Conservation (phyloP, 2,888 invertebrate species). For the Glomeris marginata region DNA sequence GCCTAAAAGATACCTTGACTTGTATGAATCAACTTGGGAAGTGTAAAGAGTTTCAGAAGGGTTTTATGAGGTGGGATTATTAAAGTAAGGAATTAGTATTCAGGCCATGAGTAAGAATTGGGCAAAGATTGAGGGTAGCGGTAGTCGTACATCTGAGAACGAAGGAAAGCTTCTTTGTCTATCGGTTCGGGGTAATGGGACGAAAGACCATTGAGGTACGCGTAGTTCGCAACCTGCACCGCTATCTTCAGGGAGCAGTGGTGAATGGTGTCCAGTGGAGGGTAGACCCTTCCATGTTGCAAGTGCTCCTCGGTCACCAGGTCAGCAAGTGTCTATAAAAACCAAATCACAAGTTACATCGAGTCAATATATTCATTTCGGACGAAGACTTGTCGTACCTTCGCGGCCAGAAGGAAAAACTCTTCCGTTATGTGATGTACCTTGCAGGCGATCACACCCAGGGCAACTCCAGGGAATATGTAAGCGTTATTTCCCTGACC, state of each 20-base stretch:
- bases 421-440: constrained; percentile 45
- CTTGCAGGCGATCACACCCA: constrained; percentile 82
- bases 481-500: constrained; percentile 98
- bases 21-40: too few relatives aligned
- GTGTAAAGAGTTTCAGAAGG: too few relatives aligned
- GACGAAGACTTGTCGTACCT: constrained; percentile 36
- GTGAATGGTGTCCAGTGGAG: constrained; percentile 67
- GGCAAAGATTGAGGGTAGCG: constrained; percentile 28
- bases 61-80: too few relatives aligned
- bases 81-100: background rate
- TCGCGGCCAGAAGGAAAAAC: constrained; percentile 40
- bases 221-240: constrained; percentile 58
- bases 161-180: constrained; percentile 36
- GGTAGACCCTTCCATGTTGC: constrained; percentile 74
- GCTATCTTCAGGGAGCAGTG: constrained; percentile 80
- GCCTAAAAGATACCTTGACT: too few relatives aligned
- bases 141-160: constrained; percentile 30
- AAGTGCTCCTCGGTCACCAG: constrained; percentile 68
- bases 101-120: constrained; percentile 23
- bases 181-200: constrained; percentile 38
- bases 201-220: constrained; percentile 51
- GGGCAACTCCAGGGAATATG: constrained; percentile 87
- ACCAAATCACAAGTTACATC: background rate
- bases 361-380: background rate
- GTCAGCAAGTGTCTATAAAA: constrained; percentile 51